These are phyloP conservation scores for Dicrurus megarhynchus DNA, from an alignment of 2,113 vertebrate genomes.

Conservation along the genomic window DNA sequence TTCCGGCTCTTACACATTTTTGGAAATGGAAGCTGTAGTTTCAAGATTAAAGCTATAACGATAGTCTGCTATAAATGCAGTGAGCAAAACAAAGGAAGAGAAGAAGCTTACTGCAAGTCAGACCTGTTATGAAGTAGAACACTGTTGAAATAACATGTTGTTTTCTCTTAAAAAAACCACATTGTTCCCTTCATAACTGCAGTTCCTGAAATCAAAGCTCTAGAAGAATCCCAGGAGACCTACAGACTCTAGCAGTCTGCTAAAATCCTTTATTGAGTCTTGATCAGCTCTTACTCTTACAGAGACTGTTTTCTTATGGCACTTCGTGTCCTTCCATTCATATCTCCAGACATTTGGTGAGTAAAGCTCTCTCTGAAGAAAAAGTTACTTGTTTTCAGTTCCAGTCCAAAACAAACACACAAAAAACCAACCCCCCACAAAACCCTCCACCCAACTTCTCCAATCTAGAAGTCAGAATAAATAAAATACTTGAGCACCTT, in stretches of 20 bases:
- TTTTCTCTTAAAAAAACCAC: not conserved
- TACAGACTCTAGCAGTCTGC: not conserved
- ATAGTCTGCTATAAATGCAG: not conserved
- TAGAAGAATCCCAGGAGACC: not conserved
- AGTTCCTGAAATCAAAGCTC: not conserved
- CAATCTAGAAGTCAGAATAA: not conserved
- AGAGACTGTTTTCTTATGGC: not conserved
- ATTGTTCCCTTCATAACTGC: not conserved
- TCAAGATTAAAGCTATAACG: not conserved
- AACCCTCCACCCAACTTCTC: fast-evolving
- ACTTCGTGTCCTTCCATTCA: not conserved
- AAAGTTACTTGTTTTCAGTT: not conserved
- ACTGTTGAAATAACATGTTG: not conserved
- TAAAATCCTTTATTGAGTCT: not conserved
- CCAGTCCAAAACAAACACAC: not conserved
- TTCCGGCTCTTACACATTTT: not conserved
- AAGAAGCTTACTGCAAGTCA: not conserved
- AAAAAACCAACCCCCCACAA: not conserved
- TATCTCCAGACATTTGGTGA: not conserved
- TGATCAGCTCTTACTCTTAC: not conserved
- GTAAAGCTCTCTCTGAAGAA: not conserved
- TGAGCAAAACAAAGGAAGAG: not conserved
- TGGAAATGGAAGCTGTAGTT: not conserved
- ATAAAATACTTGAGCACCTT: not conserved
- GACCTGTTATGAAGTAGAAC: not conserved